Conservation (phyloP, 2,113 vertebrate species). For the Lepisosteus osseus region DNA sequence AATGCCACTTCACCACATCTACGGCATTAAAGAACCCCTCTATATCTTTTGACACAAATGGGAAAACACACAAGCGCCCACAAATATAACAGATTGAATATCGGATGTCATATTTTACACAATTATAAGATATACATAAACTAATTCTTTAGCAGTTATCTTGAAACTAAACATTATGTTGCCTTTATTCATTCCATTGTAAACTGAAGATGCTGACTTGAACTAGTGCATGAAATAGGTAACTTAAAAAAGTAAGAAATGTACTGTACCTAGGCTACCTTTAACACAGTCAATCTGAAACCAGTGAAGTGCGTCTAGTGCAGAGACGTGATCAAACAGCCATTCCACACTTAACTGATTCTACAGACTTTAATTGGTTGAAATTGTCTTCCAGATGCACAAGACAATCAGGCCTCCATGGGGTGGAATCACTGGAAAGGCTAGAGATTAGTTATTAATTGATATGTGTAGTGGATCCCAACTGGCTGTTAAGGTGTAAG, state of each 20-base stretch:
- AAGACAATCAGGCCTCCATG: slow-evolving; percentile 30
- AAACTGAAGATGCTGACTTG: background rate
- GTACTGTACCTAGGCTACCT: background rate
- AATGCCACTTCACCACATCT: too few species aligned
- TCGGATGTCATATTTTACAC: background rate
- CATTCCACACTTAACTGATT: slow-evolving; percentile 47
- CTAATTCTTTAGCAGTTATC: too few species aligned
- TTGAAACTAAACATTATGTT: background rate
- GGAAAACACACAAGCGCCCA: too few species aligned
- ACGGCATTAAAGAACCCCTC: too few species aligned
- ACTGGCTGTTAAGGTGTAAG: slow-evolving; percentile 26
- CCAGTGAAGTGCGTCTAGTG: slow-evolving; percentile 18
- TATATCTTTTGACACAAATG: too few species aligned
- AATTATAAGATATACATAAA: background rate
- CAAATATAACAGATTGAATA: background rate
- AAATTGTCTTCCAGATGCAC: slow-evolving; percentile 50
- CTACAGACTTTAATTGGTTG: slow-evolving; percentile 46
- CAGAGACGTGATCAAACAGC: slow-evolving; percentile 44
- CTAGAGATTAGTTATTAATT: slow-evolving; percentile 46
- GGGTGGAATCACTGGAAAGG: slow-evolving; percentile 34
- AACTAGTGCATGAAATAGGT: background rate
- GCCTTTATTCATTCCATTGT: background rate
- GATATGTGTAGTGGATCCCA: slow-evolving; percentile 41
- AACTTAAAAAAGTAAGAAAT: background rate
- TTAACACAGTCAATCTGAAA: slow-evolving; percentile 18